Percentiles rank a stretch among this genome's conserved stretches.
Evolutionary conservation across 64 coral and sea anemone genomes (phyloP).

Genomic region (Actinia equina): DNA sequence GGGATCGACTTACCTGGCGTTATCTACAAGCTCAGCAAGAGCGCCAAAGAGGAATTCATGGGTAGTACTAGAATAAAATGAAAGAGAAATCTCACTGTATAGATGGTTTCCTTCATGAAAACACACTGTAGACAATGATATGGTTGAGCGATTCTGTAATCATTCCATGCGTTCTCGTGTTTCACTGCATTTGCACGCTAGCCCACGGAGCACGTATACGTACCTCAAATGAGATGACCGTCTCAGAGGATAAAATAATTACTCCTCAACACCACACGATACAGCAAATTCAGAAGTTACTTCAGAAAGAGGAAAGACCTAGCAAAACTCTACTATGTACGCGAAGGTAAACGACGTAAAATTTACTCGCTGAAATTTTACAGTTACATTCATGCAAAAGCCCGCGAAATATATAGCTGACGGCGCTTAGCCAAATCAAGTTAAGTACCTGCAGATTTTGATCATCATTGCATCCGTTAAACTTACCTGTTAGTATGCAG

Average conservation of each 20-base stretch:
- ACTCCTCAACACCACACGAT: neutral
- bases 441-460: neutral
- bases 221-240: neutral
- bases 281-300: neutral
- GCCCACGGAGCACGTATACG: too few relatives aligned
- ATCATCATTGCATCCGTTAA: neutral
- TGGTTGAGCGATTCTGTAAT: neutral
- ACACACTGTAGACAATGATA: neutral
- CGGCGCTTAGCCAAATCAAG: neutral
- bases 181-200: neutral
- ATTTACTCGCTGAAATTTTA: neutral
- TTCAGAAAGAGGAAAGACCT: neutral
- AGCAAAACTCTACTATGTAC: neutral
- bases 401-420: neutral
- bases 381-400: neutral
- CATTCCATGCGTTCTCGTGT: neutral
- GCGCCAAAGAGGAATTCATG: constrained; percentile 99
- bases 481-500: constrained; percentile 92
- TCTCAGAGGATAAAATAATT: neutral
- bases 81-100: constrained; percentile 1
- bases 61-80: constrained; percentile 74
- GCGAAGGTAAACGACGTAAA: neutral
- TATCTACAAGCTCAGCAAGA: constrained; percentile 93
- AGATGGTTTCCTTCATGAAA: constrained; percentile 1
- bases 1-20: constrained; percentile 69